Evolutionary conservation across 2,888 invertebrate species (phyloP).

Genomic region (Embidobia sp.): DNA sequence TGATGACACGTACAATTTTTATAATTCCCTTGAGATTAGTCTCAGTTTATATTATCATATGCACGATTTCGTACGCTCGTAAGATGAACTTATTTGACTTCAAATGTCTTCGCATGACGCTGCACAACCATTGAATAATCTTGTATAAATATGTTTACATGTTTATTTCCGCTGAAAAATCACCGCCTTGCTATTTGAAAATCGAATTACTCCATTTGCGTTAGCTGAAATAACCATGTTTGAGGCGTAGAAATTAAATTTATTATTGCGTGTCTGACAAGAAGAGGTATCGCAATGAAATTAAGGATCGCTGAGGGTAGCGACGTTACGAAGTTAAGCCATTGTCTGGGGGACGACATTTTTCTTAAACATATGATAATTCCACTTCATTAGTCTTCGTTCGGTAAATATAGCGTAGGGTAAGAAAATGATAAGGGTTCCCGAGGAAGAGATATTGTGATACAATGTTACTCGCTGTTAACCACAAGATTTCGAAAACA

Average conservation of each 20-base stretch:
- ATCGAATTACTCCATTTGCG: conserved; percentile 13
- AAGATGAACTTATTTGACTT: conserved; percentile 58
- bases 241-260: conserved; percentile 17
- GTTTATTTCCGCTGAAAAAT: conserved; percentile 36
- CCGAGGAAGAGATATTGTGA: too few species aligned
- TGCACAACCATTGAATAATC: conserved; percentile 57
- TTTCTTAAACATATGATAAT: conserved; percentile 23
- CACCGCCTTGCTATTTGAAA: not conserved
- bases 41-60: conserved; percentile 47
- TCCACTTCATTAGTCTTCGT: too few species aligned
- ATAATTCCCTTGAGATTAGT: conserved; percentile 46
- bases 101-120: conserved; percentile 57
- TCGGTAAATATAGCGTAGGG: too few species aligned
- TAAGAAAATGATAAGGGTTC: too few species aligned
- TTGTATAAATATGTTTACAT: conserved; percentile 60
- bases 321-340: conserved; percentile 11
- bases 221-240: conserved; percentile 17
- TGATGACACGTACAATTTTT: conserved; percentile 55
- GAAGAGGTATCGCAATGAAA: conserved; percentile 18
- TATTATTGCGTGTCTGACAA: conserved; percentile 13
- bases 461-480: too few species aligned
- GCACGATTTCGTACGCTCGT: conserved; percentile 40
- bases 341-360: conserved; percentile 3
- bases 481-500: too few species aligned
- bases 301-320: conserved; percentile 5